Evolutionary conservation across 2,888 invertebrate species (phyloP).

Genomic region (Plebejus melissa): DNA sequence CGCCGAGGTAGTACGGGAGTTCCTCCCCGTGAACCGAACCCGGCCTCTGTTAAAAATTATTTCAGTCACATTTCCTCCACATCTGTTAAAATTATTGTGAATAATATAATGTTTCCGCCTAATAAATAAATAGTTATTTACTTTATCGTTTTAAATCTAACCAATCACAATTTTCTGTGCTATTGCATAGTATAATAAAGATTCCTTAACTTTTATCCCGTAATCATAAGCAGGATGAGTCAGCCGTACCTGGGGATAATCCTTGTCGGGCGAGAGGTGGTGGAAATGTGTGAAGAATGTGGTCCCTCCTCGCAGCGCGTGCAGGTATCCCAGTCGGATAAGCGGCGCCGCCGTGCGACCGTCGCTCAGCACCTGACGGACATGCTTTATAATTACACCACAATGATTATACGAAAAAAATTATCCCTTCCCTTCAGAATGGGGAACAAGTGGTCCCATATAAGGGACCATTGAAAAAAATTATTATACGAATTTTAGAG

Average conservation of each 20-base stretch:
- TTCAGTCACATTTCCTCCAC: background rate
- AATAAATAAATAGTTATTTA: no score
- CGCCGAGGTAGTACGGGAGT: conserved; percentile 89
- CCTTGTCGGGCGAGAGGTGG: conserved; percentile 90
- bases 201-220: background rate
- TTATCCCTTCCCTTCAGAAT: no score
- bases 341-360: conserved; percentile 94
- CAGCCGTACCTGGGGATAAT: conserved; percentile 84
- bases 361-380: conserved; percentile 86
- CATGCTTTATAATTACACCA: background rate
- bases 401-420: background rate
- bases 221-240: background rate
- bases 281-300: conserved; percentile 94
- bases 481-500: background rate
- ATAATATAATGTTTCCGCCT: background rate
- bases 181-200: background rate
- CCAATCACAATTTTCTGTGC: background rate
- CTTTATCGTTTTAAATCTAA: background rate
- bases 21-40: conserved; percentile 93
- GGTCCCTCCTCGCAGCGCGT: conserved; percentile 87
- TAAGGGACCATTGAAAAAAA: background rate
- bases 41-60: conserved; percentile 75
- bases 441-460: no score
- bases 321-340: conserved; percentile 88
- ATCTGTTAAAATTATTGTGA: background rate